These are phyloP conservation scores for Geotrupes spiniger DNA, from an alignment of 2,888 invertebrate species.

Conservation along the genomic window DNA sequence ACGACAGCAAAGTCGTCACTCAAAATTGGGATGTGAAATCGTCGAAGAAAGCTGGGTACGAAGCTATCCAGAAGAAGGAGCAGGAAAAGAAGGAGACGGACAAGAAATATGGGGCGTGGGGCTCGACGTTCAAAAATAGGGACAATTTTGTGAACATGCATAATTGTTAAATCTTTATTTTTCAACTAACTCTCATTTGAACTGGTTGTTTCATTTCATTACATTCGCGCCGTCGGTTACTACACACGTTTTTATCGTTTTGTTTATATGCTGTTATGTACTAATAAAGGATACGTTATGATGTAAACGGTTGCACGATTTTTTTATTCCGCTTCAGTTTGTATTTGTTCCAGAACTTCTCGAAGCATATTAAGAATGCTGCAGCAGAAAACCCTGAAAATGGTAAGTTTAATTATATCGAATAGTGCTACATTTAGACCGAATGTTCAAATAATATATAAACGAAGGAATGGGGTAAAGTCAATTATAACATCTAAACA, in stretches of 20 bases:
- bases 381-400: constrained; percentile 53
- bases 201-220: not conserved
- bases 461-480: too few relatives aligned
- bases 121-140: constrained; percentile 71
- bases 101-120: constrained; percentile 60
- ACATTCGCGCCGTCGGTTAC: not conserved
- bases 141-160: constrained; percentile 72
- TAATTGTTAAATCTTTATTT: constrained; percentile 46
- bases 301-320: constrained; percentile 55
- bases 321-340: constrained; percentile 48
- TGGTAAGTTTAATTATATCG: too few relatives aligned
- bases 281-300: constrained; percentile 31
- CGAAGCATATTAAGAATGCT: constrained; percentile 49
- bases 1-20: constrained; percentile 23
- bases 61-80: constrained; percentile 44
- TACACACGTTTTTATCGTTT: not conserved
- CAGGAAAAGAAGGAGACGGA: constrained; percentile 37
- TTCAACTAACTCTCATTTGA: too few relatives aligned
- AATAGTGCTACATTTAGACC: too few relatives aligned
- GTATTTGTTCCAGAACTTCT: constrained; percentile 51
- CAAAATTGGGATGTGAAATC: constrained; percentile 36
- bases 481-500: too few relatives aligned
- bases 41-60: constrained; percentile 46
- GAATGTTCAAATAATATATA: too few relatives aligned
- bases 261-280: too few relatives aligned